phyloP scores from a whole-genome alignment of 1,140 invertebrate species.

The Caenorhabditis inopinata region DNA sequence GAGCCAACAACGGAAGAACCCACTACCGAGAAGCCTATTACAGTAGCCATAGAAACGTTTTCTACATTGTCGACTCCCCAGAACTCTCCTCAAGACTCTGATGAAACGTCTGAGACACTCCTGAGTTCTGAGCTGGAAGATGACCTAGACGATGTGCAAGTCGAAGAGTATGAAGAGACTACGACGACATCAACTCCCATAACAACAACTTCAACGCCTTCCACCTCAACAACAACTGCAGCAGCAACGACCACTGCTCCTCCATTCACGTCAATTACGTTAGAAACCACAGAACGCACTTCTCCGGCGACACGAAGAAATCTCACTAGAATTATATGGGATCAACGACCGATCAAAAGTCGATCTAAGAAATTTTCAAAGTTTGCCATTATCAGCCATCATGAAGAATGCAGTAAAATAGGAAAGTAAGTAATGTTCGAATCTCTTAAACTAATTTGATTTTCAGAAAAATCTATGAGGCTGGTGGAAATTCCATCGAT shows the following conservation, averaged over 20 bases:
- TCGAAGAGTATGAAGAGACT: neutral
- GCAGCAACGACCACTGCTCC: neutral
- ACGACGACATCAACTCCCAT: neutral
- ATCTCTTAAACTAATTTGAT: no score
- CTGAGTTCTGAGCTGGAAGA: neutral
- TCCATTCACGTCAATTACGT: neutral
- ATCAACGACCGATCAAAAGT: neutral
- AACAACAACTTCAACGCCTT: neutral
- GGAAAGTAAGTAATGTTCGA: neutral
- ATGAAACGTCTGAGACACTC: neutral
- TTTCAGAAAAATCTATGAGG: conserved; percentile 71
- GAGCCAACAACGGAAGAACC: neutral
- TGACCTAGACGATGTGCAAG: neutral
- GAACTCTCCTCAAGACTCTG: neutral
- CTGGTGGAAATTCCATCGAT: conserved; percentile 83
- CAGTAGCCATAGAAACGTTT: neutral
- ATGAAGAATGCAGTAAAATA: neutral
- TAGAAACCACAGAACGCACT: neutral
- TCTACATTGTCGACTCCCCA: neutral
- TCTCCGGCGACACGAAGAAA: neutral
- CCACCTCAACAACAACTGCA: neutral
- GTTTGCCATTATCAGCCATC: neutral
- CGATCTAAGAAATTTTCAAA: neutral
- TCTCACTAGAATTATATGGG: neutral
- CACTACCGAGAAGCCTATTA: neutral